Conservation (phyloP, 2,888 invertebrate species). For the Eupelmus urozonus region DNA sequence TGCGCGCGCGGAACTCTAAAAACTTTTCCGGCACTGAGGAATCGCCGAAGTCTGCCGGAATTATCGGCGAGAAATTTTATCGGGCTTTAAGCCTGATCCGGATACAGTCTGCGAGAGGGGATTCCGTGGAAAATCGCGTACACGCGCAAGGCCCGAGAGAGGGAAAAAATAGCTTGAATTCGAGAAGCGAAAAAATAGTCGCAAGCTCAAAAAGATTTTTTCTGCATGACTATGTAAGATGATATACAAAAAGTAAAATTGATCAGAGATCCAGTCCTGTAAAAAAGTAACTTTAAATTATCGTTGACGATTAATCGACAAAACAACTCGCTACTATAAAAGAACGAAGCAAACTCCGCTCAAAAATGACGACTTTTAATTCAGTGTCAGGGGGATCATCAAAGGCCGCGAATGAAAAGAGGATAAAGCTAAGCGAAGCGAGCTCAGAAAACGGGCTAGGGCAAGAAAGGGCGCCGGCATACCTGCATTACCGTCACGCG, state of each 20-base stretch:
- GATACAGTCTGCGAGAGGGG: constrained; percentile 61
- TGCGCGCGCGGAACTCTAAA: constrained; percentile 44
- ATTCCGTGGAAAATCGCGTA: constrained; percentile 54
- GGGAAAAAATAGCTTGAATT: constrained; percentile 4
- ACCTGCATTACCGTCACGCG: constrained; percentile 75
- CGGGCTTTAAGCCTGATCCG: constrained; percentile 64
- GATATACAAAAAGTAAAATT: too few species aligned
- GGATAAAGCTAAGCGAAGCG: too few species aligned
- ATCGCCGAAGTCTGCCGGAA: constrained; percentile 62
- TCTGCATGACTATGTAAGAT: too few species aligned
- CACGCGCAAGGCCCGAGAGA: background rate
- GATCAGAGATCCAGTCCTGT: background rate
- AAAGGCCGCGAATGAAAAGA: constrained; percentile 4
- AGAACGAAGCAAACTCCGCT: background rate
- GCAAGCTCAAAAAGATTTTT: constrained; percentile 37
- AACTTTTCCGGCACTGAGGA: constrained; percentile 60
- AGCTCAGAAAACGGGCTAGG: constrained; percentile 58
- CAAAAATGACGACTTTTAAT: constrained; percentile 38
- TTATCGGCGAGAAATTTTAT: constrained; percentile 64
- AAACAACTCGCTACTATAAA: constrained; percentile 34
- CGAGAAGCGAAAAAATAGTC: background rate
- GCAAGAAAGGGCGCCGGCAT: constrained; percentile 66
- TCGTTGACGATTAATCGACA: constrained; percentile 50
- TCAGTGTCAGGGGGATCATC: constrained; percentile 20
- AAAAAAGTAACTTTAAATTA: constrained; percentile 2